Conservation (phyloP, 2,888 invertebrate species). For the Leucophenga montana region DNA sequence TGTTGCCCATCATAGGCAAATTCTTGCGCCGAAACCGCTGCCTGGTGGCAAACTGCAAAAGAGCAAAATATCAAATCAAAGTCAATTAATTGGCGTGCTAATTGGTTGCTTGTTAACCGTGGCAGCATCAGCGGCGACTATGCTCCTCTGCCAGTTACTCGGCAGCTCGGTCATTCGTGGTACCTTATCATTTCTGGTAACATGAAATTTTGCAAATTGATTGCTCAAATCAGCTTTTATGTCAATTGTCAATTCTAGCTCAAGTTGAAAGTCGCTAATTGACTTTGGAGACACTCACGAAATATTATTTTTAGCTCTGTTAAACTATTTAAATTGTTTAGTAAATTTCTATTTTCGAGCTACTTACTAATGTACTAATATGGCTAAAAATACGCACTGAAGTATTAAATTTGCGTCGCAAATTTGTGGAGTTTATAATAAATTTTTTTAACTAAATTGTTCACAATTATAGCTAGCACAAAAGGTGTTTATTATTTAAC, state of each 20-base stretch:
- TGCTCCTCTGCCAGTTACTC: background rate
- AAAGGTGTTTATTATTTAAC: background rate
- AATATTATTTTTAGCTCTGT: background rate
- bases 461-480: background rate
- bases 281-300: conserved; percentile 8
- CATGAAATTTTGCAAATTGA: conserved; percentile 3
- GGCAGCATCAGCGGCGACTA: background rate
- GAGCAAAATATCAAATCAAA: conserved; percentile 24
- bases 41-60: conserved; percentile 27
- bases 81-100: conserved; percentile 9
- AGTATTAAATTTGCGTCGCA: too few relatives aligned
- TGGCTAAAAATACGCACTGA: conserved; percentile 3
- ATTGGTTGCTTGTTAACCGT: background rate
- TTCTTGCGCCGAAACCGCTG: conserved; percentile 43
- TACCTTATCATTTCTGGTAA: background rate
- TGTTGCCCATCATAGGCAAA: conserved; percentile 53
- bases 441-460: too few relatives aligned
- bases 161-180: too few relatives aligned
- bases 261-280: background rate
- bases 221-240: conserved; percentile 20
- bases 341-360: background rate
- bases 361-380: too few relatives aligned
- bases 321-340: background rate
- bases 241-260: background rate
- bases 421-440: too few relatives aligned